phyloP scores from a whole-genome alignment of 2,113 vertebrate genomes.

The Motacilla tschutschensis region DNA sequence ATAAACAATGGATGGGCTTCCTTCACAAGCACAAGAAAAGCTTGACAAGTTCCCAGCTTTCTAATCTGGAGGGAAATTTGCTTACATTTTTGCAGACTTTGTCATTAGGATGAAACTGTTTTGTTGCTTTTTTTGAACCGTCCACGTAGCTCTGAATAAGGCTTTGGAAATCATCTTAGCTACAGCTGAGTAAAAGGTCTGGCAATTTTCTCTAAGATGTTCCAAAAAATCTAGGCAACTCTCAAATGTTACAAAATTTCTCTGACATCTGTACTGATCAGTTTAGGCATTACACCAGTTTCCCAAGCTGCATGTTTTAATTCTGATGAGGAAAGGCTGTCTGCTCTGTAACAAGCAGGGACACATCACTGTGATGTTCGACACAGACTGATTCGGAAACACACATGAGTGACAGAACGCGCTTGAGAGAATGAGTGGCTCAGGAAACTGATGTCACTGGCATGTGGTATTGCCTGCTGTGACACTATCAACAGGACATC shows the following conservation, averaged over 20 bases:
- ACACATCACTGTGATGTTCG: not conserved
- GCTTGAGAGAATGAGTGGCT: not conserved
- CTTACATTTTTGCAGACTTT: not conserved
- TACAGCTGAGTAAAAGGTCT: not conserved
- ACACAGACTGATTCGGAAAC: not conserved
- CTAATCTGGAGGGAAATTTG: not conserved
- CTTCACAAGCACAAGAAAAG: not conserved
- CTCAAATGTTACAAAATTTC: not conserved
- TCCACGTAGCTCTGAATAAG: not conserved
- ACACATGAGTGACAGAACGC: not conserved
- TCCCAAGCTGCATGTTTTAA: not conserved
- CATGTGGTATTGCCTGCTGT: not conserved
- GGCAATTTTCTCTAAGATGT: not conserved
- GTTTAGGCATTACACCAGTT: not conserved
- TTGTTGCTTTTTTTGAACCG: not conserved
- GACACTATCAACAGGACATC: not conserved
- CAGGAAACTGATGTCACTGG: not conserved
- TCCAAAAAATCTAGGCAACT: not conserved
- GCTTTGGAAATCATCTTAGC: not conserved
- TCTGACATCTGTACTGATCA: not conserved
- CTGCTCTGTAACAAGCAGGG: not conserved
- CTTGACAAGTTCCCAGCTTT: not conserved
- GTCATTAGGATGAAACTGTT: not conserved
- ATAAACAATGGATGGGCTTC: not conserved
- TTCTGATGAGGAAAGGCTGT: not conserved